Evolutionary conservation across 2,113 vertebrate species (phyloP), one percentile per base, ranked within the genome.

Genomic region (Platysteira castanea): DNA sequence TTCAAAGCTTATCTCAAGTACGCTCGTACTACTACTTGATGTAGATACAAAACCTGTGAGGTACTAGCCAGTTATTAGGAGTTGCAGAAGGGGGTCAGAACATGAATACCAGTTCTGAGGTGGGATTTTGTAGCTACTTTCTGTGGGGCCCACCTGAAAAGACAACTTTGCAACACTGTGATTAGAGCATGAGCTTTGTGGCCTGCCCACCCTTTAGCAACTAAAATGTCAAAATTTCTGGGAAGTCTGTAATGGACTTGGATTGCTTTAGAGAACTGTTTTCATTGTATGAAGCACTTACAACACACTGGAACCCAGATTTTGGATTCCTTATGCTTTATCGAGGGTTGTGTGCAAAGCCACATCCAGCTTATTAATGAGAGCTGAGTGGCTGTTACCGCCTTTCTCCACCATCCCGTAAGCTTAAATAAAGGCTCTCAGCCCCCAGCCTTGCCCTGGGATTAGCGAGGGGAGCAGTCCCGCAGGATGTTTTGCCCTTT

Each of bases 331-430:
- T 87, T 46, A 18, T 61, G 11, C 63, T 61, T 91, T 84, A 52
- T 11, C 2, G 11, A 35, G 22, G 27, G 19, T 59, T 67, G 78
- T 18, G 35, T 4, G 4, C 26, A n/a, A 86, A n/a, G 42, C 26
- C 13, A 31, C 24, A 71, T 47, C 21, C 35, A 68, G 33, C 19
- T 76, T 52, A 49, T n/a, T 41, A 47, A n/a, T 47, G 26, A 83
- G 41, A 70, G 9, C 57, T 60, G 41, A 76, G 44, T 0, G 0
- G 61, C 4, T 24, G 7, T 68, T 30, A 50, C 6, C 3, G 9
- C 24, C 20, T 73, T 83, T 31, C 8, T 49, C 41, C 28, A 68
- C 10, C 27, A 70, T 57, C 13, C 4, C 1, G 8, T 15, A 63
- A 82, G 7, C 15, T 82, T 44, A 49, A 91, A 80, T 46, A 54